These are phyloP conservation scores for Hiodon tergisus DNA, from an alignment of 2,113 vertebrate genomes.

Conservation along the genomic window DNA sequence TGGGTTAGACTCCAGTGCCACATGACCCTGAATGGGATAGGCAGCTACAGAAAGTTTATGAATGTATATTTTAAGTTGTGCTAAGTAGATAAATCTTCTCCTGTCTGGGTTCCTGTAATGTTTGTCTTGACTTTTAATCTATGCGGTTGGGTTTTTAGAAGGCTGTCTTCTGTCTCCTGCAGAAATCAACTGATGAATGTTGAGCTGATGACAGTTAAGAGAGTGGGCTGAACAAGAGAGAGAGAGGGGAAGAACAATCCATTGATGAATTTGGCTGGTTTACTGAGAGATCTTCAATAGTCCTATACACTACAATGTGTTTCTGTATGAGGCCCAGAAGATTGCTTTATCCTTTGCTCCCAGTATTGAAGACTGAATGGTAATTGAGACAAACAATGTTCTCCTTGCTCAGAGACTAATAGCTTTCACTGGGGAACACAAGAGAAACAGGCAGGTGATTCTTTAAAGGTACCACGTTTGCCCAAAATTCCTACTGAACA, in stretches of 20 bases:
- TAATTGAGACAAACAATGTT: background rate
- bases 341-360: background rate
- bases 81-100: background rate
- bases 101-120: background rate
- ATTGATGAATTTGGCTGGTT: background rate
- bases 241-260: background rate
- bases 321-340: background rate
- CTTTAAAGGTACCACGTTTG: background rate
- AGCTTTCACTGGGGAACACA: background rate
- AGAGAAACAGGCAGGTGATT: background rate
- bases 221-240: background rate
- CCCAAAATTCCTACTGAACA: too few relatives aligned
- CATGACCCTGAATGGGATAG: too few relatives aligned
- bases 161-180: background rate
- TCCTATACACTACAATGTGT: background rate
- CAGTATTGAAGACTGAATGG: background rate
- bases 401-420: background rate
- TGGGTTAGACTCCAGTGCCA: too few relatives aligned
- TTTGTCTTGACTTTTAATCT: background rate
- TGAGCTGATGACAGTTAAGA: background rate
- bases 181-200: background rate
- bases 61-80: too few relatives aligned
- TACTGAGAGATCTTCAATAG: conserved; percentile 11
- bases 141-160: background rate
- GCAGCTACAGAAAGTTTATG: too few relatives aligned